phyloP scores from a whole-genome alignment of 1,140 invertebrate species.

The Leucophenga varia region DNA sequence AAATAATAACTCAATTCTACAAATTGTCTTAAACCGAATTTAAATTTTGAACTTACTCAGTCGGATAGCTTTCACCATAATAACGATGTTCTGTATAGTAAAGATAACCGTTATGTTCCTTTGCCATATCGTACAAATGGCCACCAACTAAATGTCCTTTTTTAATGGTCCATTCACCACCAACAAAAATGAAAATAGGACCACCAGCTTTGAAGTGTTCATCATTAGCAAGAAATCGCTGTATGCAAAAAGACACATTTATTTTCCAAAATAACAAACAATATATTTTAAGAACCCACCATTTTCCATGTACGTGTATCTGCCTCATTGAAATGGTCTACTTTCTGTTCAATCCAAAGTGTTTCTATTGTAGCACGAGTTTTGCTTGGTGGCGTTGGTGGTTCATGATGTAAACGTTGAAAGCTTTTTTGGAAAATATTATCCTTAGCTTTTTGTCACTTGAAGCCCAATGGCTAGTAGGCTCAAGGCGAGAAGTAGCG shows the following conservation, averaged over 20 bases:
- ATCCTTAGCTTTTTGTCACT: too few relatives aligned
- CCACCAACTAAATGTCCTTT: slow-evolving; percentile 56
- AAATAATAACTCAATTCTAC: neutral
- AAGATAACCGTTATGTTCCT: slow-evolving; percentile 62
- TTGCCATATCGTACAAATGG: slow-evolving; percentile 62
- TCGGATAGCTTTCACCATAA: slow-evolving; percentile 77
- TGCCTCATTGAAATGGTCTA: slow-evolving; percentile 72
- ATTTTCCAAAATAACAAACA: too few relatives aligned
- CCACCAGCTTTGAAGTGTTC: slow-evolving; percentile 50
- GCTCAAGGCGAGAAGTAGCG: too few relatives aligned
- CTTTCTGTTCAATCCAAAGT: slow-evolving; percentile 47
- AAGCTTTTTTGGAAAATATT: slow-evolving; percentile 35
- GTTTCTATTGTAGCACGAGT: slow-evolving; percentile 33
- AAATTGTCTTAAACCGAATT: too few relatives aligned
- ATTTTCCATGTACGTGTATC: slow-evolving; percentile 70
- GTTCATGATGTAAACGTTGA: slow-evolving; percentile 32
- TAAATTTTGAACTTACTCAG: slow-evolving; percentile 55
- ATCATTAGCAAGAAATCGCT: slow-evolving; percentile 50
- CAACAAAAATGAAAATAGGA: slow-evolving; percentile 72
- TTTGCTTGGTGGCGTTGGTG: slow-evolving; percentile 20
- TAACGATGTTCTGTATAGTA: slow-evolving; percentile 78
- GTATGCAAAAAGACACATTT: neutral
- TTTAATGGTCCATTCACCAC: slow-evolving; percentile 65
- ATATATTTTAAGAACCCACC: slow-evolving; percentile 38
- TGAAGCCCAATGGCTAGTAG: slow-evolving; percentile 12